These are phyloP conservation scores for Danionella cerebrum DNA, from an alignment of 2,113 vertebrate species.

Conservation along the genomic window DNA sequence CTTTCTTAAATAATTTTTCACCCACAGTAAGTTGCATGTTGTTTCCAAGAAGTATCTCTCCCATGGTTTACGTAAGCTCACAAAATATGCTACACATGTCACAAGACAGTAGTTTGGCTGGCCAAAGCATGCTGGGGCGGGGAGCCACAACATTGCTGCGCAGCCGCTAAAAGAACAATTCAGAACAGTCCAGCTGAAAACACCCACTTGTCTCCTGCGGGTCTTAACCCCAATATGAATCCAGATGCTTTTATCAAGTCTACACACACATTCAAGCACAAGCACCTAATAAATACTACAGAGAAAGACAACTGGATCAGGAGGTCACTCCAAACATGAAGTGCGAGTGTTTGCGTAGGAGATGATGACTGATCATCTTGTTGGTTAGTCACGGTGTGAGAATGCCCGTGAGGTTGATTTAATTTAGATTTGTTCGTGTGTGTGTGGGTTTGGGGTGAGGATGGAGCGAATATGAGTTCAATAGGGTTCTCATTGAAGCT, in stretches of 20 bases:
- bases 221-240: not conserved
- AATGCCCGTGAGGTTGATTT: not conserved
- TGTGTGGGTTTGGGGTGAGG: slow-evolving; percentile 1
- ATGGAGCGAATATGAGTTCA: not conserved
- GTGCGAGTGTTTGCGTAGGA: not conserved
- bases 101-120: slow-evolving; percentile 38
- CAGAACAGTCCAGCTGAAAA: slow-evolving; percentile 26
- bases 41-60: slow-evolving; percentile 40
- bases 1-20: slow-evolving; percentile 17
- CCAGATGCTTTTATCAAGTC: slow-evolving; percentile 21
- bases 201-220: slow-evolving; percentile 21
- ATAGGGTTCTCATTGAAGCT: slow-evolving; percentile 16
- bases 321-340: slow-evolving; percentile 11
- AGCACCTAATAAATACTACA: slow-evolving; percentile 21
- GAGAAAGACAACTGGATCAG: slow-evolving; percentile 2
- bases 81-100: slow-evolving; percentile 40
- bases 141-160: not conserved
- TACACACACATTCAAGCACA: not conserved
- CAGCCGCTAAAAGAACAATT: slow-evolving; percentile 23
- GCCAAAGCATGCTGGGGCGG: slow-evolving; percentile 11
- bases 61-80: slow-evolving; percentile 40
- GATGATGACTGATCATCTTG: not conserved
- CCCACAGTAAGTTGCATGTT: slow-evolving; percentile 29
- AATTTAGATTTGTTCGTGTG: not conserved
- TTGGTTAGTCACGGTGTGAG: not conserved